Evolutionary conservation across 2,888 invertebrate genomes (phyloP), one percentile per base, ranked within the genome.

Genomic region (Ormyrus nitidulus): DNA sequence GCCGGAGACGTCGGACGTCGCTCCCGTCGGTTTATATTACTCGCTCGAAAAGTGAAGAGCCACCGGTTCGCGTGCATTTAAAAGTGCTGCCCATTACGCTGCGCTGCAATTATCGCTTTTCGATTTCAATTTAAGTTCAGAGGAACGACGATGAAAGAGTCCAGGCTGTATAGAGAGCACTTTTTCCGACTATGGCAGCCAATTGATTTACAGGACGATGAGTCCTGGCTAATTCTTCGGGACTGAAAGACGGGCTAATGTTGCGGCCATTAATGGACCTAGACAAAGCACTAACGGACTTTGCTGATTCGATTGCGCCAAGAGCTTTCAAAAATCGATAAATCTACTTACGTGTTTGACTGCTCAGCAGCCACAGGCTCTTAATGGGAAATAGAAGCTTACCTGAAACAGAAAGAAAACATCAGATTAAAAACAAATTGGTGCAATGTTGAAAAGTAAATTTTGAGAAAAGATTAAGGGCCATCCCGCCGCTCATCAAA

Each of bases 31-130:
- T 87, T 89, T 88, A 88, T 87, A 89, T 89, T 89, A 88, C 85
- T 86, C 79, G 80, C 82, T 78, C 77, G 77, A 78, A 66, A 75
- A 64, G 80, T 69, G 61, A 73, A 71, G 70, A 70, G 80, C 79
- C 70, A 80, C 82, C 79, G 83, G 83, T 83, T 73, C 76, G 83
- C 68, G 64, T 69, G 84, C 84, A 86, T 88, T 88, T 87, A 87
- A 87, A 87, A 83, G 68, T 13, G 51, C 58, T 85, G 84, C 84
- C 87, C 86, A 88, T 89, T 89, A 89, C 83, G 86, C 83, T 54
- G 54, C 82, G 77, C 82, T 83, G 85, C 86, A 88, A 88, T 89
- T 89, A 89, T 88, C 87, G 87, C 85, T 86, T 85, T 87, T 88
- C 87, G 85, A 88, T 88, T 86, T 83, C 84, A 86, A 86, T 88